Evolutionary conservation across 2,888 invertebrate species (phyloP), one percentile per base, ranked within the genome.

Genomic region (Nemapogon koenigi): DNA sequence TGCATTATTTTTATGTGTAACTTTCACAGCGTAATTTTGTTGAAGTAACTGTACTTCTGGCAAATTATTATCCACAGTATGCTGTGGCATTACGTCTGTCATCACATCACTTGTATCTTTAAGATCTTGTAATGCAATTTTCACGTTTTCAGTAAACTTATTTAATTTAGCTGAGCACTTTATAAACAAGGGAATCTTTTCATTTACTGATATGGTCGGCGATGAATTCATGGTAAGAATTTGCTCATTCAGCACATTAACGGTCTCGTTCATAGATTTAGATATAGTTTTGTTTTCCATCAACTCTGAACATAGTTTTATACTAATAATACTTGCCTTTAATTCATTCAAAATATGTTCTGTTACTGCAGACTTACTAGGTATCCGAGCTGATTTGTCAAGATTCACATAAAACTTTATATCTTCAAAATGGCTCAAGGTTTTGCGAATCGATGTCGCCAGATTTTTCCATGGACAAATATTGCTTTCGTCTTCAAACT

Each of bases 351-450:
- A 49, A 43, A 76, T 63, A 17, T 70, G 61, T 53, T 67, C 70
- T 3, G 72, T 75, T 50, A 73, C 69, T 38, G 61, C 58, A 17
- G 70, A 62, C 44, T 76, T 76, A 52, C 62, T 68, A 3, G 78
- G 76, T 30, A 71, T 42, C 47, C 76, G 59, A 3, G 78, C 78
- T 4, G 76, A 75, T 61, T 75, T 76, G 49, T 78, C 78, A 13
- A 78, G 49, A 50, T 71, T 75, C 2, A 78, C 67, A 41, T 75
- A 78, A 51, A 78, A 78, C 41, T 75, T 78, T 0, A 78, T 62
- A 46, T 78, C 78, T 49, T 75, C 76, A 43, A 78, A 78, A 51
- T 76, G 73, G 47, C 73, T 73, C 4, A 75, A 50, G 16, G 64
- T 55, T 39, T 62, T 68, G 2, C 78, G 57, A 35, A 76, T 41